Conservation (phyloP, 2,113 vertebrate genomes). For the Bos javanicus region DNA sequence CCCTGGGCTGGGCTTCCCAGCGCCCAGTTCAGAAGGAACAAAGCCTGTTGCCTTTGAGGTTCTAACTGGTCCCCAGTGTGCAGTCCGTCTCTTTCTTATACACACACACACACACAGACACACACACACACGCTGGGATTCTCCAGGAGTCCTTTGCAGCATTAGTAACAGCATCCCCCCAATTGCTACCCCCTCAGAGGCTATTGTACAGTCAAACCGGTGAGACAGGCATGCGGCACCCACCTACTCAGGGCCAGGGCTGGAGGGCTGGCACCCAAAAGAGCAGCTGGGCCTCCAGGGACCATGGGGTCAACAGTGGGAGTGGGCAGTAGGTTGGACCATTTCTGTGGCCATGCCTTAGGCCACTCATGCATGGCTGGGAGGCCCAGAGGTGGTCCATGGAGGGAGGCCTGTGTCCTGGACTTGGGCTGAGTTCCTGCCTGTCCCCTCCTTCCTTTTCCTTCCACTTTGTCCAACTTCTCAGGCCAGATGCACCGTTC, state of each 20-base stretch:
- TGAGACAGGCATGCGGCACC: neutral
- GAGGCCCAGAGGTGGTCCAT: neutral
- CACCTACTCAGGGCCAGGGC: neutral
- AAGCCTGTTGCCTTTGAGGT: neutral
- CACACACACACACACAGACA: neutral
- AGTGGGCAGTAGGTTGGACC: neutral
- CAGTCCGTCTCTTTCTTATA: neutral
- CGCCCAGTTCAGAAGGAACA: neutral
- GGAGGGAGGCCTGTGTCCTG: neutral
- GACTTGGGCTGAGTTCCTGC: neutral
- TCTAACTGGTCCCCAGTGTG: neutral
- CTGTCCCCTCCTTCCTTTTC: neutral
- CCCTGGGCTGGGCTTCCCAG: neutral
- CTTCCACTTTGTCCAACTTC: neutral
- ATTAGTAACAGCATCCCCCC: neutral
- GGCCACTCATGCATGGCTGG: neutral
- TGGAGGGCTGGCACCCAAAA: neutral
- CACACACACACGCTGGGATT: neutral
- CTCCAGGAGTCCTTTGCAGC: neutral
- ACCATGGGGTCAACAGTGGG: neutral
- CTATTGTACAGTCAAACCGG: accelerated
- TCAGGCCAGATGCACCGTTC: neutral
- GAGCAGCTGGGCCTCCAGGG: neutral
- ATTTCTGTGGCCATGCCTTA: neutral
- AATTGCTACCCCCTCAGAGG: neutral